phyloP scores from a whole-genome alignment of 2,113 vertebrate genomes.

The Nettapus auritus region DNA sequence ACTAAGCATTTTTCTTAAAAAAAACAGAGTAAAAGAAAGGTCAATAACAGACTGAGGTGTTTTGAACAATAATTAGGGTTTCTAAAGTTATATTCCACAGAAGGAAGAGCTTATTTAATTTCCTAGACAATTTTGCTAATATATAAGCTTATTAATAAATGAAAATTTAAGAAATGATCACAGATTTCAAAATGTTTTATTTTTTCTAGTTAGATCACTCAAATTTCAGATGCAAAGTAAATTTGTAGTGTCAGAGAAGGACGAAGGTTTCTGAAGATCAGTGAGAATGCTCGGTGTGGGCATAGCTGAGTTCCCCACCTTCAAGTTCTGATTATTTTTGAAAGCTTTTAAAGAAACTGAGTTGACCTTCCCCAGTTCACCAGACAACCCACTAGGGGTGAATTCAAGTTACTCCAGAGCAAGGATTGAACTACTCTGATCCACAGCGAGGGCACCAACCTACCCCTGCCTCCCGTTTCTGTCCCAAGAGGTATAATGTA shows the following conservation, averaged over 20 bases:
- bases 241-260: background rate
- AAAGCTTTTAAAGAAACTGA: accelerated
- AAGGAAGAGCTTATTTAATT: background rate
- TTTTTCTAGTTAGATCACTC: background rate
- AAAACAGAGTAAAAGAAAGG: background rate
- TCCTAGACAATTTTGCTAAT: background rate
- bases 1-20: background rate
- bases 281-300: background rate
- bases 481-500: background rate
- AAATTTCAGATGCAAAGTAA: background rate
- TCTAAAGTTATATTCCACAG: background rate
- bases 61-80: background rate
- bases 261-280: background rate
- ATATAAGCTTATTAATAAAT: background rate
- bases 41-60: background rate
- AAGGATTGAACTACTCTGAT: background rate
- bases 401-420: background rate
- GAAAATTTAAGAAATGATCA: background rate
- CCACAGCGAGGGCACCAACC: accelerated
- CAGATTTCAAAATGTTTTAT: background rate
- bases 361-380: background rate
- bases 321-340: background rate
- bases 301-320: background rate
- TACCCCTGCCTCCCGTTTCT: background rate
- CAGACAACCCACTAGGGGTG: accelerated